Conservation (phyloP, 2,888 invertebrate species). For the Octonoba sinensis region DNA sequence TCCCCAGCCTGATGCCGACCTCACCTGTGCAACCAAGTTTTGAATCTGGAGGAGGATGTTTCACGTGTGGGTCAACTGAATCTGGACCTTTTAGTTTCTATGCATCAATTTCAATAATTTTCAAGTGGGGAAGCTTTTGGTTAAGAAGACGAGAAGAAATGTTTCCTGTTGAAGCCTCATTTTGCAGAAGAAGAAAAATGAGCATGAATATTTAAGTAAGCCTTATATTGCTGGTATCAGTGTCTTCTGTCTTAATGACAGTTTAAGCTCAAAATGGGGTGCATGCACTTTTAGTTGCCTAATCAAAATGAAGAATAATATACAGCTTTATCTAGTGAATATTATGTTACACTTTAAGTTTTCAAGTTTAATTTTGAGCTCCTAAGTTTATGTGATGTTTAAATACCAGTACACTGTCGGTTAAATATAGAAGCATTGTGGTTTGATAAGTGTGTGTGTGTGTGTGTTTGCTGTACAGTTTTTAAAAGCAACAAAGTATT, state of each 20-base stretch:
- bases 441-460: too few species aligned
- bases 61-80: constrained; percentile 1
- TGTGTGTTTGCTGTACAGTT: too few species aligned
- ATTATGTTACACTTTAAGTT: too few species aligned
- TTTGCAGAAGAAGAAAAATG: constrained; percentile 20
- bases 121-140: neutral
- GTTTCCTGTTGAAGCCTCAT: neutral
- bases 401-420: too few species aligned
- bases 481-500: too few species aligned
- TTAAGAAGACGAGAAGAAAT: neutral
- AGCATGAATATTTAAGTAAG: constrained; percentile 18
- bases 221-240: constrained; percentile 51
- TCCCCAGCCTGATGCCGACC: constrained; percentile 61
- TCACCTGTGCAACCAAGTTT: constrained; percentile 63
- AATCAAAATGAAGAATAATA: too few species aligned
- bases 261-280: constrained; percentile 55
- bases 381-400: too few species aligned
- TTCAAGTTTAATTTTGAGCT: too few species aligned
- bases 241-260: constrained; percentile 32
- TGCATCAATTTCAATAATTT: constrained; percentile 12
- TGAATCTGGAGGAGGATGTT: constrained; percentile 25
- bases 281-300: constrained; percentile 41
- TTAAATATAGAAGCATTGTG: too few species aligned
- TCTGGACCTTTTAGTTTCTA: constrained; percentile 30
- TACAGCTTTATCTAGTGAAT: too few species aligned